These are phyloP conservation scores for Conchocele bisecta DNA, from an alignment of 2,888 invertebrate genomes.

Conservation along the genomic window DNA sequence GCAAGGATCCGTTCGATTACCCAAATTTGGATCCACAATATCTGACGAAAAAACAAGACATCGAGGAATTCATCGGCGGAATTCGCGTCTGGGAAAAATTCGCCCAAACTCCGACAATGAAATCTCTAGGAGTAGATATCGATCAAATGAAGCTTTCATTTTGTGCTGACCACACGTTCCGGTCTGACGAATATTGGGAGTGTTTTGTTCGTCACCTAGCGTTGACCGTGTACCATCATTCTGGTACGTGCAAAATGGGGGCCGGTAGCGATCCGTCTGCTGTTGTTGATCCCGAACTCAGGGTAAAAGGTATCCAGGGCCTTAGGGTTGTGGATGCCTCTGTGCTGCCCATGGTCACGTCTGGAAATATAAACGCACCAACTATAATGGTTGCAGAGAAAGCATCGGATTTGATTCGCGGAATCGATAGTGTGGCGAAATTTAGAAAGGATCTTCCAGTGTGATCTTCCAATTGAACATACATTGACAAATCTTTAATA, in stretches of 20 bases:
- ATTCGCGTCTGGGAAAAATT: constrained; percentile 38
- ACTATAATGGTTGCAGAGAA: constrained; percentile 38
- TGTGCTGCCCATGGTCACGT: constrained; percentile 22
- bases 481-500: too few species aligned
- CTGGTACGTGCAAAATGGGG: constrained; percentile 90
- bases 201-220: constrained; percentile 36
- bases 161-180: constrained; percentile 27
- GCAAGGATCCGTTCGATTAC: constrained; percentile 89
- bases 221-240: constrained; percentile 85
- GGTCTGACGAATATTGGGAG: constrained; percentile 52
- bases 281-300: constrained; percentile 87
- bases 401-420: constrained; percentile 35
- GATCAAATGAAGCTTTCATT: constrained; percentile 17
- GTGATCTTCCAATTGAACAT: too few species aligned
- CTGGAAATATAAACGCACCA: constrained; percentile 38
- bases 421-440: too few species aligned
- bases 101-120: constrained; percentile 33
- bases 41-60: constrained; percentile 86
- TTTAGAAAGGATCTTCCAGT: too few species aligned
- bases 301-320: constrained; percentile 27
- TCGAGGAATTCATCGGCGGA: constrained; percentile 74
- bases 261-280: constrained; percentile 80
- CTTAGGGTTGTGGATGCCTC: constrained; percentile 36
- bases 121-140: constrained; percentile 22
- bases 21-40: constrained; percentile 96